Conservation (phyloP, 2,797 vertebrate species). For the Enteromius viviparus region DNA sequence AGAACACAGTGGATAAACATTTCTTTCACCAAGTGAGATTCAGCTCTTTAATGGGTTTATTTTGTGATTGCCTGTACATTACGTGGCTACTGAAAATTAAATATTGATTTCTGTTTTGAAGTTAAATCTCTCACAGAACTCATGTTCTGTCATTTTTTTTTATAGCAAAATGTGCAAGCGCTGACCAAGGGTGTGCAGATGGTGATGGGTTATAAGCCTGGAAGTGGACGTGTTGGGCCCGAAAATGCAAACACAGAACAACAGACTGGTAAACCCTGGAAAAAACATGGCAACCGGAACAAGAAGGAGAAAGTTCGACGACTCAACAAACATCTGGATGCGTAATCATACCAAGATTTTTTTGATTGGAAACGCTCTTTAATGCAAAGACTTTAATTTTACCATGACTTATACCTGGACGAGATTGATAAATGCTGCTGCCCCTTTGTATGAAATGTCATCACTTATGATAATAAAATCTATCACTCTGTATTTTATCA, state of each 20-base stretch:
- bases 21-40: slow-evolving; percentile 93
- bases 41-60: neutral
- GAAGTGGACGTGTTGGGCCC: slow-evolving; percentile 70
- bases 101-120: neutral
- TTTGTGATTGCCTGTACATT: neutral
- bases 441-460: slow-evolving; percentile 3
- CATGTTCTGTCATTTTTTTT: neutral
- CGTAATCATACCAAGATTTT: slow-evolving; percentile 69
- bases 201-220: slow-evolving; percentile 87
- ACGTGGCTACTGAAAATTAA: neutral
- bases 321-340: slow-evolving; percentile 90
- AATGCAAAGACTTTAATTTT: slow-evolving; percentile 5
- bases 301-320: slow-evolving; percentile 95
- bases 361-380: neutral
- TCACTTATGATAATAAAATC: neutral
- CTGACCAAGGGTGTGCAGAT: slow-evolving; percentile 88
- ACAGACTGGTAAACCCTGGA: slow-evolving; percentile 88
- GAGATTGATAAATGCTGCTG: slow-evolving; percentile 1
- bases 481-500: slow-evolving; percentile 7
- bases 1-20: slow-evolving; percentile 90
- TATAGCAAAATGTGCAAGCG: slow-evolving; percentile 90
- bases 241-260: slow-evolving; percentile 61
- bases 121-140: neutral
- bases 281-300: slow-evolving; percentile 94
- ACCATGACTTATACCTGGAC: neutral